Evolutionary conservation across 2,113 vertebrate species (phyloP).

Genomic region (Echinops telfairi): DNA sequence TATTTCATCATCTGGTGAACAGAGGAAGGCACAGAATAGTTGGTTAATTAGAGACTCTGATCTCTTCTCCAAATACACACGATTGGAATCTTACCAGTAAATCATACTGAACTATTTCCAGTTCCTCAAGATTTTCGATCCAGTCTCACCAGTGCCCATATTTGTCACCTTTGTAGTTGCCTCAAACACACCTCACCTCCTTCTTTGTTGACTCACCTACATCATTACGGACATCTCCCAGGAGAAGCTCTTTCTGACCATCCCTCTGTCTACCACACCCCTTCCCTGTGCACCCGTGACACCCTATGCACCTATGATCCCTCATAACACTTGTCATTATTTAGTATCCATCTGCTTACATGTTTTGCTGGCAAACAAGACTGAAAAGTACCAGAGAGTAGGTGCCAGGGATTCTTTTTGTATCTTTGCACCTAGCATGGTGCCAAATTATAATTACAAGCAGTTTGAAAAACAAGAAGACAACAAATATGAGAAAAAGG

Average conservation of each 20-base stretch:
- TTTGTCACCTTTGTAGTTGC: not conserved
- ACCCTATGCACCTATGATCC: not conserved
- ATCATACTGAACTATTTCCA: not conserved
- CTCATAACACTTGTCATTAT: not conserved
- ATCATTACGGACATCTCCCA: not conserved
- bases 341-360: not conserved
- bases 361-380: not conserved
- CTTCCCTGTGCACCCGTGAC: not conserved
- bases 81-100: not conserved
- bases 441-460: not conserved
- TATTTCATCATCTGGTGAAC: not conserved
- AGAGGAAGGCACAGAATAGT: not conserved
- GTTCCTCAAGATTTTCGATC: not conserved
- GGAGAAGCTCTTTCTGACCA: not conserved
- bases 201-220: not conserved
- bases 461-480: not conserved
- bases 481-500: not conserved
- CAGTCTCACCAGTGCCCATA: not conserved
- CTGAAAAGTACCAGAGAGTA: not conserved
- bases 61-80: not conserved
- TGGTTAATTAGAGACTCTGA: not conserved
- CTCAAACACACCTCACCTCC: not conserved
- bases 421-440: not conserved
- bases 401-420: not conserved
- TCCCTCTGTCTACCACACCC: fast-evolving